Evolutionary conservation across 2,888 invertebrate genomes (phyloP), one percentile per base, ranked within the genome.

Genomic region (Athalia rosae): DNA sequence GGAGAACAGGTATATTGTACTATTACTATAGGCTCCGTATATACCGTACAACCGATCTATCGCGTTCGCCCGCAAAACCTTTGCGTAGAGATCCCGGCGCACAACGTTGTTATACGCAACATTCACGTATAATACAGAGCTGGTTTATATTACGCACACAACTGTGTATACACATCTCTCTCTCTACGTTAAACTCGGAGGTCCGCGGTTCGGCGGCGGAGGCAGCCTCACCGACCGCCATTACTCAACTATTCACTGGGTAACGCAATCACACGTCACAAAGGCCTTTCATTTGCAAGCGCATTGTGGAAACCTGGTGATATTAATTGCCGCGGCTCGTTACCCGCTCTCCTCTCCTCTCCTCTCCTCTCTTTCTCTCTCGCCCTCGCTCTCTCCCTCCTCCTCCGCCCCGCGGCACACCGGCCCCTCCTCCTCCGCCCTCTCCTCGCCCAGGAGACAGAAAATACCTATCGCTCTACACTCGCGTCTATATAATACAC

Each of bases 201-300:
- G 74, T 81, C 77, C 76, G 82, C 84, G 86, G 85, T 86, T 86
- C 84, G 85, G 83, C 82, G 85, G 86, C 83, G 82, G 84, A 82
- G 86, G 87, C 84, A 83, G 84, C 84, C 83, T 83, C 86, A 80
- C 85, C 85, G 82, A 86, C 85, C 86, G 85, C 88, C 89, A 89
- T 89, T 89, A 89, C 88, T 89, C 89, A 89, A 87, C 88, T 89
- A 89, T 89, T 89, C 89, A 89, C 89, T 88, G 87, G 89, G 87
- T 87, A 88, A 89, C 88, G 89, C 89, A 89, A 89, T 89, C 89
- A 89, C 88, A 89, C 89, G 89, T 89, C 89, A 89, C 89, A 89
- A 89, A 89, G 89, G 89, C 89, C 89, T 89, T 89, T 89, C 89
- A 89, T 89, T 89, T 89, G 89, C 89, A 89, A 89, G 89, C 88